A percentile compares a stretch with the other conserved stretches of the same genome.
These are phyloP conservation scores for Lonchura striata DNA, from an alignment of 2,113 vertebrate species.

Conservation along the genomic window DNA sequence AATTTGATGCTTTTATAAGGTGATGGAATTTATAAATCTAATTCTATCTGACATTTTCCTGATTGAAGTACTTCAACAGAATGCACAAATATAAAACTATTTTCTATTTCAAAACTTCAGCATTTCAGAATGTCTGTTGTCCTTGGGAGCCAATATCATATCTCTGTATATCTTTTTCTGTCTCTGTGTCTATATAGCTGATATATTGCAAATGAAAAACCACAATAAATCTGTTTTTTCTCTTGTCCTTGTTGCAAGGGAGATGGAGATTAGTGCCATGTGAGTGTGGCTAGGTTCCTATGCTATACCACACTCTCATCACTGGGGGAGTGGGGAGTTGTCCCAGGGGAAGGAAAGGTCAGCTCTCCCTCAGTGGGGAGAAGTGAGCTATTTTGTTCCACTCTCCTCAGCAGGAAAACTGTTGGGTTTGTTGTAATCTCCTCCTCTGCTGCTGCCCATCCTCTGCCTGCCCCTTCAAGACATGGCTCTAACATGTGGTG, in stretches of 20 bases:
- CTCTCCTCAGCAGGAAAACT: not conserved
- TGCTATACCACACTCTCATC: not conserved
- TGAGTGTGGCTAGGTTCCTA: not conserved
- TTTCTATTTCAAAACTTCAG: not conserved
- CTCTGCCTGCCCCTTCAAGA: not conserved
- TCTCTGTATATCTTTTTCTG: not conserved
- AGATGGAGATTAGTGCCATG: not conserved
- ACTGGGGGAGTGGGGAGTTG: too few relatives aligned
- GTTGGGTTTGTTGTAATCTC: not conserved
- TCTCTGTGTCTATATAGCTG: not conserved
- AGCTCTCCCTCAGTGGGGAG: rapidly evolving
- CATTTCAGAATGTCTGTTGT: not conserved
- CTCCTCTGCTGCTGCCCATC: not conserved
- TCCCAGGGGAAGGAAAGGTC: not conserved
- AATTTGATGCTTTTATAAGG: not conserved
- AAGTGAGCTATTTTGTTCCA: not conserved
- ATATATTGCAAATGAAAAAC: not conserved
- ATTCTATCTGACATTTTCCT: not conserved
- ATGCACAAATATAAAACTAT: not conserved
- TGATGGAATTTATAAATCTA: not conserved
- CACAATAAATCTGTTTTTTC: not conserved
- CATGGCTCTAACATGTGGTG: rapidly evolving
- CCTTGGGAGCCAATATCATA: not conserved
- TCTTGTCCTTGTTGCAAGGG: not conserved
- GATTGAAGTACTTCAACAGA: not conserved